Evolutionary conservation across 2,797 vertebrate species (phyloP), one percentile per base, ranked within the genome.

Genomic region (Anguilla pacifica): DNA sequence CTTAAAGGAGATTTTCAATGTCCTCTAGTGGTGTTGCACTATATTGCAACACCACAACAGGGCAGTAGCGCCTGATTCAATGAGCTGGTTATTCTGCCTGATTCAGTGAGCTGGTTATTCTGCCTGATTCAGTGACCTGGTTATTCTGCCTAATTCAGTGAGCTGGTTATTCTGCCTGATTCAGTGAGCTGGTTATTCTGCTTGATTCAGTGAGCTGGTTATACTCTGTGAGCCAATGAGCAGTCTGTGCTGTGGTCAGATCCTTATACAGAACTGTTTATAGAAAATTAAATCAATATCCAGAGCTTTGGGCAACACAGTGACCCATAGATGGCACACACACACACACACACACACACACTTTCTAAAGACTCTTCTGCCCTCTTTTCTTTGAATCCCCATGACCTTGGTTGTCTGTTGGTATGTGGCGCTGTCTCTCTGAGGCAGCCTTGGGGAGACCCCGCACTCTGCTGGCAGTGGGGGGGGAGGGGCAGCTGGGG

Each of bases 261-360:
- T 53, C 51, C 51, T 9, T 53, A 53, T 53, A 53, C 51, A 9
- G 51, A 53, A 13, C 51, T 53, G 51, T 53, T 13, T 53, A 61
- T 61, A 17, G 19, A 61, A 13, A 3, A 22, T 22, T 17, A 4
- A 22, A 19, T 61, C 59, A 2, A 61, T 61, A 61, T 61, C 59
- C 13, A 61, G 59, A 61, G 59, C 59, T 61, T 11, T 61, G 59
- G 59, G 59, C 19, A 61, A 61, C 13, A 17, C 59, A 61, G 59
- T 17, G 59, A 61, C 19, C 59, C 59, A 61, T 11, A 61, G 15
- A 61, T 11, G 13, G 59, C 59, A 85, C 59, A 67, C 35, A 85
- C 84, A 64, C 59, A 39, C 84, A 85, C 84, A 7, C 82, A 51
- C 46, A n/a, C 22, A 35, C 83, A 39, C 83, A 15, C 83, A 13